Conservation (phyloP, 2,888 invertebrate species). For the Thymelicus sylvestris region DNA sequence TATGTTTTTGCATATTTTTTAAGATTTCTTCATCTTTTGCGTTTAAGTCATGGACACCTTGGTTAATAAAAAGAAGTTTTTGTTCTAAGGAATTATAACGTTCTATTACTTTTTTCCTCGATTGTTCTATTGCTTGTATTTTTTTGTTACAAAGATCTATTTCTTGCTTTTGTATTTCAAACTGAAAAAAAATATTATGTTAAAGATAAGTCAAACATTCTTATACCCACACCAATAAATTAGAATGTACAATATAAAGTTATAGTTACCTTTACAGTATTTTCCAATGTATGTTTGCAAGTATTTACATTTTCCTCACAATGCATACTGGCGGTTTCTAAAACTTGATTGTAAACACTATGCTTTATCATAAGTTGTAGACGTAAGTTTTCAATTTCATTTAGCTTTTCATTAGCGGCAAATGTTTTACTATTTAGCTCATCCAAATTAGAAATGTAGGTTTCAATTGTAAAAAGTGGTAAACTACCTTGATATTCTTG, state of each 20-base stretch:
- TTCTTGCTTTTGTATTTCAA: conserved; percentile 62
- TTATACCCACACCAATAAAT: too few species aligned
- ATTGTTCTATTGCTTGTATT: conserved; percentile 58
- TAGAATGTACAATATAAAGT: too few species aligned
- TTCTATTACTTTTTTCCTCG: conserved; percentile 58
- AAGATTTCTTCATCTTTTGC: conserved; percentile 38
- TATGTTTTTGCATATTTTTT: conserved; percentile 41
- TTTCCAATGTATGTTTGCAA: conserved; percentile 69
- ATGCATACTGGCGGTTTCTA: conserved; percentile 64
- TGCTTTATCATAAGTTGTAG: conserved; percentile 68
- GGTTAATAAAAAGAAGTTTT: conserved; percentile 66
- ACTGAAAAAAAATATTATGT: conserved; percentile 49
- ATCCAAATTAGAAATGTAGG: conserved; percentile 64
- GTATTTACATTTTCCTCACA: conserved; percentile 62
- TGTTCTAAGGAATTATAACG: conserved; percentile 67
- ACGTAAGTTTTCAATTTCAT: conserved; percentile 70
- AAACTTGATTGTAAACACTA: conserved; percentile 68
- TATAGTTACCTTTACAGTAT: conserved; percentile 59
- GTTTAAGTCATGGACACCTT: conserved; percentile 58
- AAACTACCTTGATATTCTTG: conserved; percentile 75
- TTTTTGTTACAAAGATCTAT: conserved; percentile 64
- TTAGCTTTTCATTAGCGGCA: conserved; percentile 63
- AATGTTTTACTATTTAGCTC: conserved; percentile 61
- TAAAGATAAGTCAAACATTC: too few species aligned
- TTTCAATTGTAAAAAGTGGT: conserved; percentile 69